These are phyloP conservation scores for Hipposideros armiger DNA, from an alignment of 2,113 vertebrate species.

Conservation along the genomic window DNA sequence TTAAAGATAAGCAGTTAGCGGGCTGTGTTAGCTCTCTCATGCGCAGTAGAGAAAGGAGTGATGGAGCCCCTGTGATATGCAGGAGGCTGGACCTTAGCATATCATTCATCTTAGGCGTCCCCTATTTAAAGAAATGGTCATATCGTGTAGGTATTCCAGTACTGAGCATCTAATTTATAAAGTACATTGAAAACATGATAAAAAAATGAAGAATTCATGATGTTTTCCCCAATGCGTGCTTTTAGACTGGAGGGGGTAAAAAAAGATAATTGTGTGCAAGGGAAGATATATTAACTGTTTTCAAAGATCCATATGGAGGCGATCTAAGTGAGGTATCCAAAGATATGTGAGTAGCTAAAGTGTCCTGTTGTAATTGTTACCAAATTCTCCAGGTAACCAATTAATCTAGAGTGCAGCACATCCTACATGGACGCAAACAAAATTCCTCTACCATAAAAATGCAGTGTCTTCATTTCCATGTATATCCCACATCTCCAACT, in stretches of 20 bases:
- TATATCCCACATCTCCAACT: fast-evolving
- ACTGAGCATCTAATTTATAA: background rate
- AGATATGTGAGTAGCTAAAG: background rate
- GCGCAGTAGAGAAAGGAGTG: background rate
- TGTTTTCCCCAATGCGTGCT: background rate
- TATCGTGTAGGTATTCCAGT: background rate
- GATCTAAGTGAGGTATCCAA: background rate
- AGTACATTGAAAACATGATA: background rate
- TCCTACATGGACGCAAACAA: fast-evolving
- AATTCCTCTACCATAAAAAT: fast-evolving
- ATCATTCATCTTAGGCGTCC: background rate
- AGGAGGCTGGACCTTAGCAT: background rate
- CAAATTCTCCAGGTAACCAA: background rate
- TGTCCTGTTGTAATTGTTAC: background rate
- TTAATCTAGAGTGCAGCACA: background rate
- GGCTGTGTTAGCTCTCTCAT: background rate
- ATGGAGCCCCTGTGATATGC: background rate
- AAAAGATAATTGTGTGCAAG: background rate
- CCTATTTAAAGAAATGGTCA: background rate
- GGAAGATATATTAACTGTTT: background rate
- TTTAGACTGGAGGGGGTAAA: background rate
- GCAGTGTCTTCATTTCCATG: fast-evolving
- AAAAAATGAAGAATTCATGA: background rate
- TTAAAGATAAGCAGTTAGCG: background rate
- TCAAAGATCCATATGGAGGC: fast-evolving